Conservation (phyloP, 2,113 vertebrate species). For the Thalassoma bifasciatum region DNA sequence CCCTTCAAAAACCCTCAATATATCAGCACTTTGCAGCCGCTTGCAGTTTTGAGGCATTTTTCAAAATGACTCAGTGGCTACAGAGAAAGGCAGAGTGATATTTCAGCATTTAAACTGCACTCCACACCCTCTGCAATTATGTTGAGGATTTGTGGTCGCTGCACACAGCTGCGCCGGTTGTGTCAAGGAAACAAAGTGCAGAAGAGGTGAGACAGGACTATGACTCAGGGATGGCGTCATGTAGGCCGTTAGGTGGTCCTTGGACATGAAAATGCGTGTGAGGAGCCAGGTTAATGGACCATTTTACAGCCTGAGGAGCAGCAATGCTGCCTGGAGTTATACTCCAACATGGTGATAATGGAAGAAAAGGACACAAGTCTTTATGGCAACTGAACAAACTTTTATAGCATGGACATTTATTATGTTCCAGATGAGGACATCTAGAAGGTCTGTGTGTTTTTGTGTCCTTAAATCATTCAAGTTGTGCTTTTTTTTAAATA, state of each 20-base stretch:
- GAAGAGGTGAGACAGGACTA: constrained; percentile 42
- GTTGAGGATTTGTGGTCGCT: constrained; percentile 46
- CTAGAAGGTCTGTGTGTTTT: neutral
- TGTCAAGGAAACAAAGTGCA: constrained; percentile 52
- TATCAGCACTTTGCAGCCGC: constrained; percentile 33
- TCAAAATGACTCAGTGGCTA: constrained; percentile 52
- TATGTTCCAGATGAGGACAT: no score
- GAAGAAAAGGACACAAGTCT: constrained; percentile 17
- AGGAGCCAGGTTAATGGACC: constrained; percentile 47
- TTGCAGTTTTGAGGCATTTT: constrained; percentile 3
- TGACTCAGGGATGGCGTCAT: constrained; percentile 68
- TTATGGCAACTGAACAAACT: constrained; percentile 4
- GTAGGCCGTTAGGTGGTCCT: constrained; percentile 40
- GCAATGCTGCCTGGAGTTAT: constrained; percentile 11
- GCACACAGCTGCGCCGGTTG: constrained; percentile 17
- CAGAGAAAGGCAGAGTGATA: constrained; percentile 35
- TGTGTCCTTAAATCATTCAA: no score
- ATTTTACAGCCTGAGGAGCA: constrained; percentile 47
- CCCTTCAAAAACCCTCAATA: constrained; percentile 5
- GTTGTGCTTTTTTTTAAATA: no score
- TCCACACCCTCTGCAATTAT: constrained; percentile 1
- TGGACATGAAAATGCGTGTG: constrained; percentile 28
- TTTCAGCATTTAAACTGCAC: constrained; percentile 32
- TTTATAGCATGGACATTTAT: neutral
- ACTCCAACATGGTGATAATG: constrained; percentile 19